Conservation (phyloP, 2,888 invertebrate species). For the Dorcus hopei region DNA sequence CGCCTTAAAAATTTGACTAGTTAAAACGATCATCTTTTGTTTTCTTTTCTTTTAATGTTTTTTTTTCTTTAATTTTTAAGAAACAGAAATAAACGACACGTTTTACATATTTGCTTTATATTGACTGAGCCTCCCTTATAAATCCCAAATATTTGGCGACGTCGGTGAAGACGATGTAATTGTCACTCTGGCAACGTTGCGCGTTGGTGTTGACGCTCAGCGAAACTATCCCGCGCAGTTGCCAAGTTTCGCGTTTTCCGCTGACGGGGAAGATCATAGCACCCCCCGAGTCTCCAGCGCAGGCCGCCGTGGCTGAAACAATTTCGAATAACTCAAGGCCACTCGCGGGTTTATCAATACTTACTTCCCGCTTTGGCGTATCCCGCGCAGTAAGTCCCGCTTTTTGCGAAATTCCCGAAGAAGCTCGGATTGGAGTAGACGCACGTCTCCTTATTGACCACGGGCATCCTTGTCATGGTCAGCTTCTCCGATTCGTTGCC, state of each 20-base stretch:
- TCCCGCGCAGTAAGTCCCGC: conserved; percentile 55
- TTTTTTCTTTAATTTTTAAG: too few species aligned
- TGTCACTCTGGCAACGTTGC: conserved; percentile 57
- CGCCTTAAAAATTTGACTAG: too few species aligned
- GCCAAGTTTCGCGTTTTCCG: conserved; percentile 35
- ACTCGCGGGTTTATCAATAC: too few species aligned
- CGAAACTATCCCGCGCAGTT: conserved; percentile 54
- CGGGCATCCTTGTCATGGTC: conserved; percentile 58
- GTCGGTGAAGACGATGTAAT: conserved; percentile 62
- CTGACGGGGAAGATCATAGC: conserved; percentile 44
- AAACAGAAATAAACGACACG: too few species aligned
- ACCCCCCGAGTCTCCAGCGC: conserved; percentile 51
- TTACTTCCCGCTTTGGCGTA: conserved; percentile 45
- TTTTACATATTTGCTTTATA: neutral
- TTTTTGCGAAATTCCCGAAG: conserved; percentile 58
- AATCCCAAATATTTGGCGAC: conserved; percentile 56
- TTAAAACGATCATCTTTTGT: too few species aligned
- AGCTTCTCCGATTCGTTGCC: conserved; percentile 58
- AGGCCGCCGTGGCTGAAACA: conserved; percentile 55
- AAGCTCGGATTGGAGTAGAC: conserved; percentile 60
- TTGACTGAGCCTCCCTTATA: conserved; percentile 37
- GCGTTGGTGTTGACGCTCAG: conserved; percentile 59
- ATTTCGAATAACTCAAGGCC: too few species aligned
- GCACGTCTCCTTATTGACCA: conserved; percentile 59
- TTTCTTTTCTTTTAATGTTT: too few species aligned